These are phyloP conservation scores for Esox masquinongy DNA, from an alignment of 2,797 vertebrate species.

Conservation along the genomic window DNA sequence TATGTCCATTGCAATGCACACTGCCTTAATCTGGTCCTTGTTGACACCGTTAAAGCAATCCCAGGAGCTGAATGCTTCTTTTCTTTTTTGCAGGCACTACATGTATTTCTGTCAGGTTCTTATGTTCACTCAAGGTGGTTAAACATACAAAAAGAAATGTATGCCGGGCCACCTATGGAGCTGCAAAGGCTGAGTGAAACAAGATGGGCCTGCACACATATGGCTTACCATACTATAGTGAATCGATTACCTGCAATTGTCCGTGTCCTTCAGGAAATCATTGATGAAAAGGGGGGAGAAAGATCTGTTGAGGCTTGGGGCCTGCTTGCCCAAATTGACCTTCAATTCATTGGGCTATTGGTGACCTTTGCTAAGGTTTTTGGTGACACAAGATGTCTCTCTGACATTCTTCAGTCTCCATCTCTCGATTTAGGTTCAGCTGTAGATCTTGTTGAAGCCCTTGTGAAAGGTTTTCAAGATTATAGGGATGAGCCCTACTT, in stretches of 20 bases:
- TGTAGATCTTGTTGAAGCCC: slow-evolving; percentile 14
- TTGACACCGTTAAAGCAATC: slow-evolving; percentile 14
- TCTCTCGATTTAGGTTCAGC: slow-evolving; percentile 20
- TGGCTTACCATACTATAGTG: slow-evolving; percentile 17
- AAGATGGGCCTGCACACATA: slow-evolving; percentile 22
- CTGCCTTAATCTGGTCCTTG: slow-evolving; percentile 22
- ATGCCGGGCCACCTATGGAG: slow-evolving; percentile 17
- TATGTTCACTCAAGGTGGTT: slow-evolving; percentile 33
- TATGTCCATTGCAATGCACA: slow-evolving; percentile 28
- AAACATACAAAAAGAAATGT: slow-evolving; percentile 24
- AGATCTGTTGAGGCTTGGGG: slow-evolving; percentile 12
- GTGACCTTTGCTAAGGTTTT: slow-evolving; percentile 8
- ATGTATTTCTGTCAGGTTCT: slow-evolving; percentile 14
- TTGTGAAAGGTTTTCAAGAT: slow-evolving; percentile 15
- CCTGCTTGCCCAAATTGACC: slow-evolving; percentile 12
- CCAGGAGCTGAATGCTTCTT: slow-evolving; percentile 21
- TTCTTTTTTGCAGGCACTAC: background rate
- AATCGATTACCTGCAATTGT: slow-evolving; percentile 15
- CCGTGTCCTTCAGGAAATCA: slow-evolving; percentile 10
- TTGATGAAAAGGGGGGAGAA: slow-evolving; percentile 1
- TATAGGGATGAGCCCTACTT: slow-evolving; percentile 10
- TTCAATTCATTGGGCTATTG: slow-evolving; percentile 11
- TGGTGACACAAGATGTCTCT: background rate
- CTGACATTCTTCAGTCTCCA: slow-evolving; percentile 20
- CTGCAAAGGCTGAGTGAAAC: slow-evolving; percentile 25